phyloP scores from a whole-genome alignment of 2,888 invertebrate genomes.

The Acleris emargana region DNA sequence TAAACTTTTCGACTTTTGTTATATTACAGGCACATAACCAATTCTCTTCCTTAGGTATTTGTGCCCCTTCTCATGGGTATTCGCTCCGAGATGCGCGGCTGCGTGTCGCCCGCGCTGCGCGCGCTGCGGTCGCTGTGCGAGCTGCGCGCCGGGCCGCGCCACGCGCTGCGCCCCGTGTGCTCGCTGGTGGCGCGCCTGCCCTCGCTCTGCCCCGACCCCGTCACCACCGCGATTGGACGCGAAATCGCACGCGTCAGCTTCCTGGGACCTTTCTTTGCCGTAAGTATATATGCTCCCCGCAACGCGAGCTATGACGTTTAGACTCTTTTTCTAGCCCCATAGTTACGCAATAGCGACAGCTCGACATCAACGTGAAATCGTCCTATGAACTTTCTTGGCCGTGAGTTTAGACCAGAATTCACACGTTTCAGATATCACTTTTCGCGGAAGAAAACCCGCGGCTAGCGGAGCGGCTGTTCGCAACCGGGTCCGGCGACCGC shows the following conservation, averaged over 20 bases:
- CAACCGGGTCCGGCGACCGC: slow-evolving; percentile 85
- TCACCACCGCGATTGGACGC: slow-evolving; percentile 91
- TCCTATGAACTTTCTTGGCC: too few species aligned
- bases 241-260: slow-evolving; percentile 94
- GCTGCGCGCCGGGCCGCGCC: slow-evolving; percentile 87
- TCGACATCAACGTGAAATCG: too few species aligned
- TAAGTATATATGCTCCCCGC: slow-evolving; percentile 60
- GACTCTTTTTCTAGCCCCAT: too few species aligned
- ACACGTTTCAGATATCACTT: slow-evolving; percentile 84
- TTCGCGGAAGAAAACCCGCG: slow-evolving; percentile 97
- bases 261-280: slow-evolving; percentile 95
- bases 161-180: slow-evolving; percentile 88
- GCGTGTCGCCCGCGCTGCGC: slow-evolving; percentile 88
- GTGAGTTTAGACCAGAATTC: too few species aligned
- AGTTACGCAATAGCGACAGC: too few species aligned
- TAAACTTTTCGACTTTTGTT: too few species aligned
- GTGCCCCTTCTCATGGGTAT: slow-evolving; percentile 71
- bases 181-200: slow-evolving; percentile 69
- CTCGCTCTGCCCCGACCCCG: slow-evolving; percentile 87
- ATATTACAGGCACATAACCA: too few species aligned
- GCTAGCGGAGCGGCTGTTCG: slow-evolving; percentile 89
- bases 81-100: slow-evolving; percentile 85
- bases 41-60: slow-evolving; percentile 65
- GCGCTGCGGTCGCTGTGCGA: slow-evolving; percentile 92
- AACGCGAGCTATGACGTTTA: too few species aligned